A percentile compares a stretch with the other conserved stretches of the same genome.
These are phyloP conservation scores for Bombus balteatus DNA, from an alignment of 1,140 invertebrate genomes.

Conservation along the genomic window DNA sequence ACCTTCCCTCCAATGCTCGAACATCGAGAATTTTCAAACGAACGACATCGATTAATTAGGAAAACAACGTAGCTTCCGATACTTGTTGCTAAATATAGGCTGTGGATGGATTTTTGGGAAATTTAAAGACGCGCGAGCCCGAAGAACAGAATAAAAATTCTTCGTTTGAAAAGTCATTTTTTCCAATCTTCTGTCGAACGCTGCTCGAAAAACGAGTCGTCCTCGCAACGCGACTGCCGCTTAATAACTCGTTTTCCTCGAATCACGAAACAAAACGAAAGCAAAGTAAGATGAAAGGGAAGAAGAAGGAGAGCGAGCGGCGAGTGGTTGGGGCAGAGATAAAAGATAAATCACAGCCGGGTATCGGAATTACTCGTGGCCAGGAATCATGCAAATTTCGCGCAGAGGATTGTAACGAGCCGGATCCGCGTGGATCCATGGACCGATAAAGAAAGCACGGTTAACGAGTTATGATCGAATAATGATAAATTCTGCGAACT, in stretches of 20 bases:
- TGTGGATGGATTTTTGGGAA: too few relatives aligned
- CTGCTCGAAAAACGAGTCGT: not conserved
- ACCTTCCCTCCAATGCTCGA: too few relatives aligned
- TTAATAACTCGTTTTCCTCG: constrained; percentile 19
- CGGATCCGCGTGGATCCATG: constrained; percentile 16
- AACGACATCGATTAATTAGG: too few relatives aligned
- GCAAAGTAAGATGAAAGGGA: not conserved
- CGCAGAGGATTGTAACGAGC: constrained; percentile 46
- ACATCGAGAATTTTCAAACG: too few relatives aligned
- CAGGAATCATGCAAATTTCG: constrained; percentile 57
- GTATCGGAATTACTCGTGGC: constrained; percentile 44
- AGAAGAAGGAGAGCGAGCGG: not conserved
- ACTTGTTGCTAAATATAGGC: too few relatives aligned
- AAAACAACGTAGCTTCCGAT: too few relatives aligned
- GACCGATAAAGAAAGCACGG: constrained; percentile 46
- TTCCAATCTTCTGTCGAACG: not conserved
- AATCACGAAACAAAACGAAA: not conserved
- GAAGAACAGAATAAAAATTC: too few relatives aligned
- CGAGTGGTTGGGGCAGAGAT: not conserved
- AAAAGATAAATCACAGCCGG: constrained; percentile 32
- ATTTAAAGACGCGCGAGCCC: too few relatives aligned
- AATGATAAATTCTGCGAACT: constrained; percentile 58
- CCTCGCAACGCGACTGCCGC: not conserved
- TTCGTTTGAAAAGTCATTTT: not conserved
- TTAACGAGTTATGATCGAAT: constrained; percentile 64